phyloP scores from a whole-genome alignment of 2,888 invertebrate genomes.

The Halictus quadricinctus region DNA sequence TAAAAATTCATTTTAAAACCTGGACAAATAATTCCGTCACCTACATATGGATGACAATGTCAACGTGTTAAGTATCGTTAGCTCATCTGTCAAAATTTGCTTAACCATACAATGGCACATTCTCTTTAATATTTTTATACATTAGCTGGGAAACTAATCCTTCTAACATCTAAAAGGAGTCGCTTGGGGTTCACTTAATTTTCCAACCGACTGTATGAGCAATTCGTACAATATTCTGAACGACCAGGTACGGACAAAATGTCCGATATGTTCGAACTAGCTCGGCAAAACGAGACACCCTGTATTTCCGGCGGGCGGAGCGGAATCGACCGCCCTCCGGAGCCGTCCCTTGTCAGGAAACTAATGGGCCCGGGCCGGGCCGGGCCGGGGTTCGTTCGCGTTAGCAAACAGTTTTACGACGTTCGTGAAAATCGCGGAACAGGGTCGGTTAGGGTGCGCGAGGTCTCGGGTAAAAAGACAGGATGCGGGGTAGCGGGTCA shows the following conservation, averaged over 20 bases:
- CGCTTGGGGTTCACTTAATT: background rate
- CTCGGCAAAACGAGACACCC: background rate
- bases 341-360: background rate
- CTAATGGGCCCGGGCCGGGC: background rate
- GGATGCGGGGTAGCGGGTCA: constrained; percentile 55
- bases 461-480: background rate
- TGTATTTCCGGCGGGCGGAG: background rate
- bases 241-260: background rate
- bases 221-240: background rate
- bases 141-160: too few species aligned
- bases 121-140: too few species aligned
- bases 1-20: too few species aligned
- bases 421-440: constrained; percentile 37
- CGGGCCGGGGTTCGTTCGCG: constrained; percentile 21
- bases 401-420: constrained; percentile 39
- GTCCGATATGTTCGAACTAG: background rate
- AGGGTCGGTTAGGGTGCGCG: background rate
- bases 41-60: too few species aligned
- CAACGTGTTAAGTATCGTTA: too few species aligned
- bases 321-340: background rate
- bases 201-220: background rate
- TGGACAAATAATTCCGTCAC: too few species aligned
- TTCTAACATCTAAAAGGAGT: too few species aligned
- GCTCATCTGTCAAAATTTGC: too few species aligned
- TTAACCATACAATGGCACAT: too few species aligned